Conservation (phyloP, 2,113 vertebrate species). For the Neodon shergylaensis region DNA sequence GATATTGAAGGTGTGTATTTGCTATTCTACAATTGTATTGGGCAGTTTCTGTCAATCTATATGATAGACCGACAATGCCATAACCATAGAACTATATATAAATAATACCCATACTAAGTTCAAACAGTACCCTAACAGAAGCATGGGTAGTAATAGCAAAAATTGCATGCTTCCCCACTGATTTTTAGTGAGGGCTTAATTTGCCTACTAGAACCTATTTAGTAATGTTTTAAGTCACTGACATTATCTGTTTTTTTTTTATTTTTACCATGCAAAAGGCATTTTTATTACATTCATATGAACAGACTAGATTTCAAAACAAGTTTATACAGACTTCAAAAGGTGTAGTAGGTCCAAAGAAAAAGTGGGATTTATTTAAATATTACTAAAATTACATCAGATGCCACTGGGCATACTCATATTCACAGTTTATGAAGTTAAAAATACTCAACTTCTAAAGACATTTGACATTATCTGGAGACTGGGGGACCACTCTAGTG, state of each 20-base stretch:
- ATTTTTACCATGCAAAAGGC: constrained; percentile 74
- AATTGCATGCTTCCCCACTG: background rate
- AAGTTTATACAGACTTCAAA: constrained; percentile 76
- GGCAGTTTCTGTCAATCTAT: background rate
- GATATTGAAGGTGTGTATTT: background rate
- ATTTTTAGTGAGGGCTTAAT: background rate
- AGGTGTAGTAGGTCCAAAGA: constrained; percentile 71
- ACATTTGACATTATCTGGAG: background rate
- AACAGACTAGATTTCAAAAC: constrained; percentile 72
- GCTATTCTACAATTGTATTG: background rate
- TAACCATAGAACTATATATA: background rate
- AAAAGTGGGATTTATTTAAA: constrained; percentile 74
- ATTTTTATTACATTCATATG: constrained; percentile 75
- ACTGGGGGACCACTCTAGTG: background rate
- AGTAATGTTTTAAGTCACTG: background rate
- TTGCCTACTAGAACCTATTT: background rate
- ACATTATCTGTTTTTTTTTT: background rate
- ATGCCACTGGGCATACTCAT: constrained; percentile 76
- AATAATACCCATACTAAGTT: background rate
- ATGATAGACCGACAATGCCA: background rate
- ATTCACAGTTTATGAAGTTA: constrained; percentile 85
- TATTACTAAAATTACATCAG: constrained; percentile 62
- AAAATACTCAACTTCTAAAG: constrained; percentile 69
- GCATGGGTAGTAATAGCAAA: background rate
- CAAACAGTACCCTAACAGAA: background rate